Evolutionary conservation across 2,113 vertebrate species (phyloP), one percentile per base, ranked within the genome.

Genomic region (Coracopsis vasa): DNA sequence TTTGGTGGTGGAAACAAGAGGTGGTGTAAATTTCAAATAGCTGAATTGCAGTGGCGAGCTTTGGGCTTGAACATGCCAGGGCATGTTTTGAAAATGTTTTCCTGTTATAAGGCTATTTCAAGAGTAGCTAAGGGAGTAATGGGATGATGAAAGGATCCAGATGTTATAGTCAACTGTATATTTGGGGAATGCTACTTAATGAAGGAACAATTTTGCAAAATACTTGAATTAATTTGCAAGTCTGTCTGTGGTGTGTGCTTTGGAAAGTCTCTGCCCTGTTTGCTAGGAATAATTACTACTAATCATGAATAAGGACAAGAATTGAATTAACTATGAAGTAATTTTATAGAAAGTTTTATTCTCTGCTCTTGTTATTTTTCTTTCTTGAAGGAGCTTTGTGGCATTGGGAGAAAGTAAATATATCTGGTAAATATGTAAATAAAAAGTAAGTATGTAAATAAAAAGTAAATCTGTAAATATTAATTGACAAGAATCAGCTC

Each of bases 31-130:
- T 92, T 96, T 96, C 79, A 86, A 47, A 53, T 81, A 94, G 73
- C 48, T 51, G 50, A 92, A 86, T 41, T 92, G 84, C 64, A 81
- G 83, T 73, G 66, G 70, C 2, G 35, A 85, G 62, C 70, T 88
- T 74, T 80, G 72, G 60, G 75, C 74, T 88, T 77, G 56, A 80
- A 84, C 95, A 47, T 92, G 95, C 85, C 70, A 89, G 94, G 91
- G 66, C 97, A 72, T 74, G 88, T 96, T 93, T 86, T 86, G 84
- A 83, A 97, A 97, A 74, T 94, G 73, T 95, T 97, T 97, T 83
- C 79, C 56, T 93, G 37, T 90, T 95, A 61, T n/a, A 81, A 70
- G 48, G 86, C 64, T 70, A 92, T 94, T 92, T 97, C 94, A 96
- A 89, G 92, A 94, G 91, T 80, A 96, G 84, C 51, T 69, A 91